Evolutionary conservation across 1,140 invertebrate species (phyloP).

Genomic region (Lepidurus packardi): DNA sequence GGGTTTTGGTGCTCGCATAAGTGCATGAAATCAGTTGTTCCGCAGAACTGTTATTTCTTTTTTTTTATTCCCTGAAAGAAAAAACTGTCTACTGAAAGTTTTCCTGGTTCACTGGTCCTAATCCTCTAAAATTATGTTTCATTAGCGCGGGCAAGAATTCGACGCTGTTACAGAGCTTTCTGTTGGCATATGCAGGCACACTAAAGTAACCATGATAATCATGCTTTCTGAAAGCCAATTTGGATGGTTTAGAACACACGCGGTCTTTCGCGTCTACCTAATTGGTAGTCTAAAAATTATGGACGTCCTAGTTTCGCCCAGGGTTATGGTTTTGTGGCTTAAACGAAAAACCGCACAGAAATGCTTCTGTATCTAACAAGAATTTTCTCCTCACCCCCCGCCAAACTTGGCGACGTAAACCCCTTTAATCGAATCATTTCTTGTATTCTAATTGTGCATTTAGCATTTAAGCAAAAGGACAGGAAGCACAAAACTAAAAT

Average conservation of each 20-base stretch:
- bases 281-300: background rate
- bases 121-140: constrained; percentile 11
- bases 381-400: no score
- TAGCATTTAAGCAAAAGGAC: no score
- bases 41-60: background rate
- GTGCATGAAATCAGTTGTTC: constrained; percentile 18
- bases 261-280: constrained; percentile 15
- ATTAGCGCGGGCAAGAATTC: constrained; percentile 4
- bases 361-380: background rate
- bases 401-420: no score
- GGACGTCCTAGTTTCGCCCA: background rate
- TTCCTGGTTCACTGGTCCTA: constrained; percentile 9
- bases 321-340: background rate
- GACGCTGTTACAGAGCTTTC: background rate
- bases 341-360: background rate
- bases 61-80: background rate
- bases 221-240: constrained; percentile 11
- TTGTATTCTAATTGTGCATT: no score
- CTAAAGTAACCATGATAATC: constrained; percentile 12
- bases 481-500: no score
- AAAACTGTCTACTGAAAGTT: background rate
- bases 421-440: no score
- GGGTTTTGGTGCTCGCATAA: background rate
- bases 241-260: background rate
- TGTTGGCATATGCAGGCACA: background rate